phyloP scores from a whole-genome alignment of 2,888 invertebrate species.

The Trissolcus brochymenae region DNA sequence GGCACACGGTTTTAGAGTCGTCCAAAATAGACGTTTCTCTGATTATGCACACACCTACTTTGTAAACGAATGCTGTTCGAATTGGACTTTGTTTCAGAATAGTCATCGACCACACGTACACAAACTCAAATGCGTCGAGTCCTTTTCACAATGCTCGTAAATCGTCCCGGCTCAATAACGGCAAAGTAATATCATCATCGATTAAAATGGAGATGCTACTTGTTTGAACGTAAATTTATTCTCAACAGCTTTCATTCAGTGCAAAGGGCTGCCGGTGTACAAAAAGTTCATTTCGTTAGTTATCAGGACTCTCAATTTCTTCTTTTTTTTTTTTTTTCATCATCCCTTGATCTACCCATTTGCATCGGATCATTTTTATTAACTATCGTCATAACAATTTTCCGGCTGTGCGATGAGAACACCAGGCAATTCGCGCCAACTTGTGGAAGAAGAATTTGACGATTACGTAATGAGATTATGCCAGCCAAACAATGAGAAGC shows the following conservation, averaged over 20 bases:
- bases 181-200: conserved; percentile 27
- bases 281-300: neutral
- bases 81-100: conserved; percentile 37
- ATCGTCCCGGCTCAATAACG: conserved; percentile 37
- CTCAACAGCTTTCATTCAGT: conserved; percentile 8
- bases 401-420: too few relatives aligned
- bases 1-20: conserved; percentile 26
- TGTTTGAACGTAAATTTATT: conserved; percentile 25
- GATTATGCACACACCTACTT: conserved; percentile 39
- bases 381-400: neutral
- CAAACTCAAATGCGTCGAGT: conserved; percentile 27
- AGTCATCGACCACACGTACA: conserved; percentile 23
- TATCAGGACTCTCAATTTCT: neutral
- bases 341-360: too few relatives aligned
- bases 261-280: neutral
- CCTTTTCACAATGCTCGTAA: conserved; percentile 38
- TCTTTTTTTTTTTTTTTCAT: too few relatives aligned
- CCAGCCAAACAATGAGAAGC: too few relatives aligned
- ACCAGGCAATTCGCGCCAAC: too few relatives aligned
- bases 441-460: too few relatives aligned
- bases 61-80: conserved; percentile 28
- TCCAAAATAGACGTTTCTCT: conserved; percentile 35
- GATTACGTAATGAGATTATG: too few relatives aligned
- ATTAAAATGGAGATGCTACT: conserved; percentile 29
- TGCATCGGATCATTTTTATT: neutral